phyloP scores from a whole-genome alignment of 1,140 invertebrate genomes.

The Whitmania pigra region DNA sequence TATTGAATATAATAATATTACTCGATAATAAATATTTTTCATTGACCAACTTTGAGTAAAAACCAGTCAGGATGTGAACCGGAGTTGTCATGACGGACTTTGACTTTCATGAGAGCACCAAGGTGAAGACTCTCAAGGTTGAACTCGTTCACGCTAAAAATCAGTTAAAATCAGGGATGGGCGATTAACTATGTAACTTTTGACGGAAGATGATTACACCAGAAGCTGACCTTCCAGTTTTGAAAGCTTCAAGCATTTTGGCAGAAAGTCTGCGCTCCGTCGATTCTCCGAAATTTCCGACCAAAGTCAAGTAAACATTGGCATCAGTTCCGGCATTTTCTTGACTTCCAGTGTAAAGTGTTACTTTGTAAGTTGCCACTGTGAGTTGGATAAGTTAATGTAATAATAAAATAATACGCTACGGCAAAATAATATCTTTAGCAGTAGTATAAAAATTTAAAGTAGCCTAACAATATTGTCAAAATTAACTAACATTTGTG shows the following conservation, averaged over 20 bases:
- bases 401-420: neutral
- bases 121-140: conserved; percentile 35
- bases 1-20: too few species aligned
- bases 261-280: conserved; percentile 30
- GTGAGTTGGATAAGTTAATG: neutral
- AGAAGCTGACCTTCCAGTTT: neutral
- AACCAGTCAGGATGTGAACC: conserved; percentile 41
- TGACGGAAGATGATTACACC: too few species aligned
- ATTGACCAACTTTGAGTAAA: conserved; percentile 33
- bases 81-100: conserved; percentile 41
- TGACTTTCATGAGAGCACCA: conserved; percentile 35
- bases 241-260: neutral
- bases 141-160: conserved; percentile 38
- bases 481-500: too few species aligned
- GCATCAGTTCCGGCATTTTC: conserved; percentile 37
- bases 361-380: conserved; percentile 38
- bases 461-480: too few species aligned
- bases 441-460: too few species aligned
- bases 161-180: neutral
- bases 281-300: conserved; percentile 39
- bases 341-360: conserved; percentile 35
- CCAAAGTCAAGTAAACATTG: conserved; percentile 39
- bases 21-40: too few species aligned
- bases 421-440: too few species aligned
- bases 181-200: neutral